Evolutionary conservation across 2,888 invertebrate species (phyloP), one percentile per base, ranked within the genome.

Genomic region (Luffia ferchaultella): DNA sequence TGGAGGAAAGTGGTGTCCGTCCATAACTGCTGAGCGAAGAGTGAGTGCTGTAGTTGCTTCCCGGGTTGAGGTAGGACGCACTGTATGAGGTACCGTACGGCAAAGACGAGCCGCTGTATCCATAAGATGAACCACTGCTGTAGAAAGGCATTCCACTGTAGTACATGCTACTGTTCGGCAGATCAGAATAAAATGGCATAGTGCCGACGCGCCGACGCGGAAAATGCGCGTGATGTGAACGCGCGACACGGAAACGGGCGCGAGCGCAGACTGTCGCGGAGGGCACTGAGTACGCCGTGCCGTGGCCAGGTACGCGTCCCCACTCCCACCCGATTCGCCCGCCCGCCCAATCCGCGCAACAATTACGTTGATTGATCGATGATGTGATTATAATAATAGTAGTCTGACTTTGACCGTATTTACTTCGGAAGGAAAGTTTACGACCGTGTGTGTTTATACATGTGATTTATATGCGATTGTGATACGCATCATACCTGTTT

Each of bases 101-200:
- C 57, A 71, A 58, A 67, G 72, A 61, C 61, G 86, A 73, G 76
- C 85, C 62, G 68, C 75, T 61, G 69, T 86, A 73, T 63, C 68
- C 68, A 56, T 79, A 78, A 1, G 83, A 67, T 62, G 70, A 76
- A 73, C 76, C 85, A 73, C 64, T 64, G 55, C 60, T 67, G 64
- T 87, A 77, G 54, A 86, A 77, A 49, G 82, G 72, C 68, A 64
- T 65, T 52, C 82, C 80, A 64, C 84, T 75, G 63, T 78, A 86
- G 69, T 85, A 79, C 75, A 30, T 30, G 12, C 12, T 30, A 12
- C 86, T 84, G 57, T 87, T 88, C 64, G 87, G 85, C 59, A 88
- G 86, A 64, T 91, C 90, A 58, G 88, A 87, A 70, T 87, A 91
- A 54, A 90, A 83, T 61, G 91, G 90, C 90, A 91, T 90, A 53